phyloP scores from a whole-genome alignment of 2,888 invertebrate species.

The Chalcosyrphus nemorum region DNA sequence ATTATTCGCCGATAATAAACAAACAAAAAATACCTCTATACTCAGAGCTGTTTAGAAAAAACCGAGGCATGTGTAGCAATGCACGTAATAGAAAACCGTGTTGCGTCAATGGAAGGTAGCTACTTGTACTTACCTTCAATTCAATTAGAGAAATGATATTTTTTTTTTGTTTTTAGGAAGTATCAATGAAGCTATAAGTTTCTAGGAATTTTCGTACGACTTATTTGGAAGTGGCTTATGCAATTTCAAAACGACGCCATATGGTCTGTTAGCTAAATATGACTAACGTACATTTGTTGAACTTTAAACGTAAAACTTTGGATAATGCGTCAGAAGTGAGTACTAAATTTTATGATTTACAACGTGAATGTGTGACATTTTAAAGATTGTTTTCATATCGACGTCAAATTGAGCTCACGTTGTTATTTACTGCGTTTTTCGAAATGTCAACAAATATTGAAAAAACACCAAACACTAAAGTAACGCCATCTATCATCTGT shows the following conservation, averaged over 20 bases:
- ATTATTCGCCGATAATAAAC: conserved; percentile 28
- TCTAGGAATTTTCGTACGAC: conserved; percentile 6
- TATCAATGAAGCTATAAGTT: background rate
- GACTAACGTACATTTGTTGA: background rate
- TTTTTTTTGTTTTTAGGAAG: too few species aligned
- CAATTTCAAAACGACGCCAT: background rate
- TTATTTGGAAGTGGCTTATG: conserved; percentile 24
- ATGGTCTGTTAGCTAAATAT: background rate
- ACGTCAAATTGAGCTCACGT: too few species aligned
- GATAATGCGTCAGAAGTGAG: background rate
- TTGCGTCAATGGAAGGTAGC: conserved; percentile 21
- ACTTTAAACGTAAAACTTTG: background rate
- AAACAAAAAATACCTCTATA: too few species aligned
- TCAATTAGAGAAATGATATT: background rate
- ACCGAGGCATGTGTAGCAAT: background rate
- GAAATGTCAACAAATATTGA: too few species aligned
- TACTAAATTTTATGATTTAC: background rate
- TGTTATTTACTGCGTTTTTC: too few species aligned
- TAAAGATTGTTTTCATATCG: too few species aligned
- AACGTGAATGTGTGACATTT: too few species aligned
- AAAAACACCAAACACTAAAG: too few species aligned
- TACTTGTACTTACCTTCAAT: background rate
- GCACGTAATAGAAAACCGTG: conserved; percentile 20
- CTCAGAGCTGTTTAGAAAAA: background rate
- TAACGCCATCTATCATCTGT: too few species aligned